Conservation (phyloP, 2,797 vertebrate genomes). For the Lerista edwardsae region DNA sequence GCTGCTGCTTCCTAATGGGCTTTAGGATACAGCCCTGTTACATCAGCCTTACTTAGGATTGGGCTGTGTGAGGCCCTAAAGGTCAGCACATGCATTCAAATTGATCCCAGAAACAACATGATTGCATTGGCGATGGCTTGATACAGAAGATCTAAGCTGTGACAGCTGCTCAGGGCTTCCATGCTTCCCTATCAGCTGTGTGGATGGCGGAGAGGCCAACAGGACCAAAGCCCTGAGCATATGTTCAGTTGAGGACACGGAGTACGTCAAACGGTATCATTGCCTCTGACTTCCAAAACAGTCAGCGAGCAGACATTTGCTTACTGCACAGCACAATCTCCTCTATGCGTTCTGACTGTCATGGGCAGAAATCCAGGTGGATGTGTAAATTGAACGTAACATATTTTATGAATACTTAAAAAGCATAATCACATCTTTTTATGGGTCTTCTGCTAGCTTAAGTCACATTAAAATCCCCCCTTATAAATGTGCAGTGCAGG, state of each 20-base stretch:
- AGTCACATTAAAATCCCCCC: conserved; percentile 69
- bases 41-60: too few species aligned
- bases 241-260: background rate
- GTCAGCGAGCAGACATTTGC: background rate
- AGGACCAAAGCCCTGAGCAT: background rate
- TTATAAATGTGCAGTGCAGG: conserved; percentile 51
- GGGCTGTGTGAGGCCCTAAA: too few species aligned
- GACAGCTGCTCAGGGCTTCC: too few species aligned
- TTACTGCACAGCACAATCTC: conserved; percentile 3
- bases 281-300: background rate
- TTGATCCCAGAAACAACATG: too few species aligned
- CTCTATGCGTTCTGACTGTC: conserved; percentile 51
- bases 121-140: too few species aligned
- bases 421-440: conserved; percentile 68
- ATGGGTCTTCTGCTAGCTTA: conserved; percentile 67
- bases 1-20: too few species aligned
- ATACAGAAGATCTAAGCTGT: too few species aligned
- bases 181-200: background rate
- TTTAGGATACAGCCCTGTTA: too few species aligned
- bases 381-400: conserved; percentile 63
- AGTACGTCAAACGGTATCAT: background rate
- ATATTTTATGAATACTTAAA: conserved; percentile 70
- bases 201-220: background rate
- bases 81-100: too few species aligned
- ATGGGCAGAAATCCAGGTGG: conserved; percentile 62